phyloP scores from a whole-genome alignment of 2,888 invertebrate species.

The Drepanosiphum platanoidis region DNA sequence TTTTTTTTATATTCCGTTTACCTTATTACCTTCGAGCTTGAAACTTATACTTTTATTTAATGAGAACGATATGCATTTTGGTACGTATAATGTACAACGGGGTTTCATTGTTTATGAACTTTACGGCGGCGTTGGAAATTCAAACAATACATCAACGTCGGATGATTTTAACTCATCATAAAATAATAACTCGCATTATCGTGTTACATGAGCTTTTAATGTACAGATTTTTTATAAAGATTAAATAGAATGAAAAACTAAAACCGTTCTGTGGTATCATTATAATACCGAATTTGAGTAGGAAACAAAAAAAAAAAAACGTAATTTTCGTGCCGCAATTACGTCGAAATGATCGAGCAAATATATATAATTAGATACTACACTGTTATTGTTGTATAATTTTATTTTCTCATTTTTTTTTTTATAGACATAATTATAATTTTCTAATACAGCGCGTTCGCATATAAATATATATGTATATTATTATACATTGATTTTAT shows the following conservation, averaged over 20 bases:
- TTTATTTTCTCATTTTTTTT: too few species aligned
- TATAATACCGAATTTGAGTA: background rate
- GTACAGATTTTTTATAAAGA: slow-evolving; percentile 27
- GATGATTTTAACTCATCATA: slow-evolving; percentile 21
- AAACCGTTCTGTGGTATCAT: background rate
- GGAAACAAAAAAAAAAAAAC: background rate
- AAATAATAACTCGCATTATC: slow-evolving; percentile 25
- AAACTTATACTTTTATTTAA: background rate
- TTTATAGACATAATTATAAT: background rate
- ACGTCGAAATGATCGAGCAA: background rate
- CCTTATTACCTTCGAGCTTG: background rate
- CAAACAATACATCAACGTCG: slow-evolving; percentile 39
- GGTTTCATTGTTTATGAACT: slow-evolving; percentile 23
- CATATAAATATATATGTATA: too few species aligned
- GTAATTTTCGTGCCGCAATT: background rate
- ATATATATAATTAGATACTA: background rate
- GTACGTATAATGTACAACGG: slow-evolving; percentile 3
- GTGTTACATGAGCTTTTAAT: slow-evolving; percentile 10
- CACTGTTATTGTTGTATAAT: background rate
- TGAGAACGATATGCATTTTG: background rate
- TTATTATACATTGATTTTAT: too few species aligned
- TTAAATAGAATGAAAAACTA: slow-evolving; percentile 3
- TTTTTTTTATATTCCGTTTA: background rate
- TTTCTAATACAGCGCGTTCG: background rate
- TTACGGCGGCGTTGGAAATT: background rate